Percentiles rank a stretch among this genome's conserved stretches.
Conservation (phyloP, 2,888 invertebrate species). For the Tetragonula carbonaria region DNA sequence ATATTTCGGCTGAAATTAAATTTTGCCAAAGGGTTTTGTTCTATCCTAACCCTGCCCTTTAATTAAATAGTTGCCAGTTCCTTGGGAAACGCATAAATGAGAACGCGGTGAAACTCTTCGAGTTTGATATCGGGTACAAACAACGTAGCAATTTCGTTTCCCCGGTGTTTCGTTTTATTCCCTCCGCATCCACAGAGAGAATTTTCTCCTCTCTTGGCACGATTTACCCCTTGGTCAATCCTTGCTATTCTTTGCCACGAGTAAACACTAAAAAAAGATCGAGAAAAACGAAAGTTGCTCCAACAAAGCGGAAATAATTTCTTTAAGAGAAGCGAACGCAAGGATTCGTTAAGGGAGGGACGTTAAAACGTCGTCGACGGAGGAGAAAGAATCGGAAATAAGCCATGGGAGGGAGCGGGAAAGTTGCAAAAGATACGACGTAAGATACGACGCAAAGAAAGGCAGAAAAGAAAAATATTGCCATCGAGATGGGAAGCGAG, state of each 20-base stretch:
- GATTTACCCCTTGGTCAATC: constrained; percentile 23
- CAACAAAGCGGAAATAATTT: constrained; percentile 51
- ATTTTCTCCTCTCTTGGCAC: constrained; percentile 22
- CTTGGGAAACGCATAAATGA: constrained; percentile 41
- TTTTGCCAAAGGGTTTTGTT: constrained; percentile 25
- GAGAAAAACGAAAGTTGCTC: not conserved
- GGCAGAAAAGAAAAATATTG: constrained; percentile 40
- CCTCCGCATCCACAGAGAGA: not conserved
- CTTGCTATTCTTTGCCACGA: not conserved
- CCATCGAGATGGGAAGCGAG: not conserved
- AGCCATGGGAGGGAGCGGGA: not conserved
- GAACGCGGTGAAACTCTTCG: constrained; percentile 5
- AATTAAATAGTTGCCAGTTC: constrained; percentile 47
- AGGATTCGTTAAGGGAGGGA: not conserved
- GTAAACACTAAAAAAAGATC: not conserved
- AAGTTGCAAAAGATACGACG: not conserved
- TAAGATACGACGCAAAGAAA: not conserved
- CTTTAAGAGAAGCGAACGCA: constrained; percentile 13
- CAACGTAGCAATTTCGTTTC: constrained; percentile 11
- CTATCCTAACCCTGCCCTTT: constrained; percentile 28
- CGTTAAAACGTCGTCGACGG: not conserved
- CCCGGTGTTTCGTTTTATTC: not conserved
- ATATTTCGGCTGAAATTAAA: constrained; percentile 44
- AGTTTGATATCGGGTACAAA: constrained; percentile 22
- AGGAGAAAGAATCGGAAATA: constrained; percentile 14